phyloP scores from a whole-genome alignment of 2,113 vertebrate species.

The Oryzias celebensis region DNA sequence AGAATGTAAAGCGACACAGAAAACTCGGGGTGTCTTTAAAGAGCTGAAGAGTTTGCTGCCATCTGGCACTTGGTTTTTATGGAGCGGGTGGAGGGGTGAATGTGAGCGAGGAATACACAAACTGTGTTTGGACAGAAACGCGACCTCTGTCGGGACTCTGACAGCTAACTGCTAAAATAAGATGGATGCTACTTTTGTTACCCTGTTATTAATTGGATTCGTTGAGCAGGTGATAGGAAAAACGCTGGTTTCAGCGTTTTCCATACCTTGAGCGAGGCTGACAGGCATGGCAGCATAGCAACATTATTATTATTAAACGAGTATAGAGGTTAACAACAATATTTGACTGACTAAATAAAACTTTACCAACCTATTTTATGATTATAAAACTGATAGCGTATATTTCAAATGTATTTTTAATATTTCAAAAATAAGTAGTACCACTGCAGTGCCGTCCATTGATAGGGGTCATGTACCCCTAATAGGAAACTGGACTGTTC shows the following conservation, averaged over 20 bases:
- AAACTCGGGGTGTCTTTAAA: conserved; percentile 33
- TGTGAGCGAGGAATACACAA: conserved; percentile 8
- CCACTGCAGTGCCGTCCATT: too few relatives aligned
- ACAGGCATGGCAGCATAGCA: too few relatives aligned
- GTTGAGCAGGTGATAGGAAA: neutral
- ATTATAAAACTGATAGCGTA: too few relatives aligned
- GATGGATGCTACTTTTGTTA: conserved; percentile 37
- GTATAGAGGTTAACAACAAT: too few relatives aligned
- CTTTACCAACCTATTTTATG: too few relatives aligned
- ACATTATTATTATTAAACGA: too few relatives aligned
- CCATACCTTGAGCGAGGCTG: neutral
- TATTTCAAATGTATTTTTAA: too few relatives aligned
- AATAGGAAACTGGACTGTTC: too few relatives aligned
- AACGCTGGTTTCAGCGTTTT: neutral
- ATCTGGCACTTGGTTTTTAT: conserved; percentile 55
- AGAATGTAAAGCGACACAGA: conserved; percentile 19
- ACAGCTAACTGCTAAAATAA: conserved; percentile 57
- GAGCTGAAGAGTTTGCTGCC: conserved; percentile 39
- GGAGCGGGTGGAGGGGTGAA: conserved; percentile 22
- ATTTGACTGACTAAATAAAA: too few relatives aligned
- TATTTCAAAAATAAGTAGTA: too few relatives aligned
- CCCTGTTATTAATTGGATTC: conserved; percentile 1
- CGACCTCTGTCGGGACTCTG: conserved; percentile 31
- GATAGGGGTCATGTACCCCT: too few relatives aligned
- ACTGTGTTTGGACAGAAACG: conserved; percentile 27